Percentiles rank a stretch among this genome's conserved stretches.
Conservation (phyloP, 92 coral and sea anemone species). For the Scolanthus callimorphus region DNA sequence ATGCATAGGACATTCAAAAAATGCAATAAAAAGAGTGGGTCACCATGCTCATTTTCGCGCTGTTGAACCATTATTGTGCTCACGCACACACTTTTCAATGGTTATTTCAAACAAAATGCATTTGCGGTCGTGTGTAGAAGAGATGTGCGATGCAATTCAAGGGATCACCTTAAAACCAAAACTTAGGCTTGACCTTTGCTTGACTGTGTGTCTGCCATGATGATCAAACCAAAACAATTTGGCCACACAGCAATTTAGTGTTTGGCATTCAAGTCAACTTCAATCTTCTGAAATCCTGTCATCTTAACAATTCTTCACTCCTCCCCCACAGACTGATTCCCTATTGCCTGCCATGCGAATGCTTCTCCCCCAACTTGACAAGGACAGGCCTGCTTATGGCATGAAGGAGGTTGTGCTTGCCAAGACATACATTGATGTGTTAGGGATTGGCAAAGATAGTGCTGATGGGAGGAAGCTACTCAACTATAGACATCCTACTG, state of each 20-base stretch:
- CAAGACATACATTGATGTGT: constrained; percentile 83
- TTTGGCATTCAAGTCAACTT: not conserved
- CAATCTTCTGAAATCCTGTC: not conserved
- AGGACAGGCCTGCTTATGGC: constrained; percentile 95
- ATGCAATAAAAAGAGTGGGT: too few species aligned
- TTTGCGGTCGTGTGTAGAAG: too few species aligned
- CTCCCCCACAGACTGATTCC: constrained; percentile 63
- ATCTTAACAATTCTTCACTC: not conserved
- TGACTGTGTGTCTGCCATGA: not conserved
- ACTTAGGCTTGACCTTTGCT: too few species aligned
- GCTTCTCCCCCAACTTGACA: constrained; percentile 89
- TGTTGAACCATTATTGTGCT: too few species aligned
- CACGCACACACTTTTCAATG: too few species aligned
- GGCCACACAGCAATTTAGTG: not conserved
- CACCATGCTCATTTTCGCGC: too few species aligned
- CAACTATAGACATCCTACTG: constrained; percentile 84
- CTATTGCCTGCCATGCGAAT: constrained; percentile 86
- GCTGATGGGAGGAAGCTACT: constrained; percentile 86
- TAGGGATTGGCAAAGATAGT: constrained; percentile 92
- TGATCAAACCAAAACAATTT: not conserved
- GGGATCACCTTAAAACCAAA: too few species aligned
- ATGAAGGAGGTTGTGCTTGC: constrained; percentile 97
- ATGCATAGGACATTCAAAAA: too few species aligned
- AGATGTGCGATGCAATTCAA: too few species aligned
- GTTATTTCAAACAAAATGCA: too few species aligned